A percentile compares a stretch with the other conserved stretches of the same genome.
phyloP scores from a whole-genome alignment of 2,797 vertebrate species.

The Danio jaintianensis region DNA sequence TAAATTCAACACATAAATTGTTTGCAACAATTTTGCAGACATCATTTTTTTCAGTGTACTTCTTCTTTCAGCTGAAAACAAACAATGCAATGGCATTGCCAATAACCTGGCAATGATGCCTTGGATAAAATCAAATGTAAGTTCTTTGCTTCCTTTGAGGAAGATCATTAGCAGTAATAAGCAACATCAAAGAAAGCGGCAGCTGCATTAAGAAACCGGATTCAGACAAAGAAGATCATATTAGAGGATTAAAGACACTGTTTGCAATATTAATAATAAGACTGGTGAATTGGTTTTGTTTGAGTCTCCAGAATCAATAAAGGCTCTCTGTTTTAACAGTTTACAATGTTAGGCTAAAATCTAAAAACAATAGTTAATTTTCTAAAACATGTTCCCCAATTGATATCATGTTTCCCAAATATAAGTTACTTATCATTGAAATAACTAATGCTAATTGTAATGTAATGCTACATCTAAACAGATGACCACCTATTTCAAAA shows the following conservation, averaged over 20 bases:
- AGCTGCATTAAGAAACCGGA: slow-evolving; percentile 21
- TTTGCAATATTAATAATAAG: slow-evolving; percentile 36
- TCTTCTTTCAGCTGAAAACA: background rate
- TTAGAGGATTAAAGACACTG: slow-evolving; percentile 33
- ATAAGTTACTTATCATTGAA: background rate
- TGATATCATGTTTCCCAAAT: background rate
- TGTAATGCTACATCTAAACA: background rate
- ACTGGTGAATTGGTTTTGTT: slow-evolving; percentile 35
- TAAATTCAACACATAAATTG: too few relatives aligned
- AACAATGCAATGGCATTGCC: too few relatives aligned
- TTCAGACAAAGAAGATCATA: slow-evolving; percentile 37
- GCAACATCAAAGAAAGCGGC: slow-evolving; percentile 11
- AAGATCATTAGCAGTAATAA: slow-evolving; percentile 19
- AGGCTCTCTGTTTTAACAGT: slow-evolving; percentile 51
- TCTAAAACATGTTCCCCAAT: too few relatives aligned
- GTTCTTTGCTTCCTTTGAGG: slow-evolving; percentile 12
- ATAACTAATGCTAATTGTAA: background rate
- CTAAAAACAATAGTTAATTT: background rate
- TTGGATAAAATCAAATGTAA: background rate
- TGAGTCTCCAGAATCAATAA: slow-evolving; percentile 34
- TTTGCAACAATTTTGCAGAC: too few relatives aligned
- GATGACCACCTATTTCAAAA: background rate
- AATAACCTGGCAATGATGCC: background rate
- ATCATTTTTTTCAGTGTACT: too few relatives aligned
- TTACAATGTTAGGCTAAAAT: background rate